Evolutionary conservation across 2,113 vertebrate species (phyloP), one percentile per base, ranked within the genome.

Genomic region (Forbesichthys agassizii): DNA sequence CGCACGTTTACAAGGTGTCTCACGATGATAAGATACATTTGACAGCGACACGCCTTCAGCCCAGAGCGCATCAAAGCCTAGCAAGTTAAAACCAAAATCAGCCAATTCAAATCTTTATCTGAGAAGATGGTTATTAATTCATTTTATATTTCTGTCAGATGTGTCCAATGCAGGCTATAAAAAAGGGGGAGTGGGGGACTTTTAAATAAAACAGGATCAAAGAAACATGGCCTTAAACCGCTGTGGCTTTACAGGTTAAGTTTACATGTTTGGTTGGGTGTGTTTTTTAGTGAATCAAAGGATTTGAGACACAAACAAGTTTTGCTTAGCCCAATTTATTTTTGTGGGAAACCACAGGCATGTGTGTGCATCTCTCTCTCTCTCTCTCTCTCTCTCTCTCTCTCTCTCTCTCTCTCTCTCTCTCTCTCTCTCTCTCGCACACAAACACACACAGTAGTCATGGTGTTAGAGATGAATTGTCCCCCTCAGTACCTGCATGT

Each of bases 401-500:
- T 16, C 11, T n/a, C 53, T n/a, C 13, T n/a, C 53, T 14, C 12
- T 16, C 57, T 53, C 12, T 14, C 33, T 14, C 11, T 42, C 33
- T n/a, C 13, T n/a, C 53, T 14, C 12, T 16, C 57, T 53, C 12
- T 14, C 33, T 14, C 11, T 42, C 33, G 3, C 58, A 14, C 11
- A 42, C 58, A 14, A 4, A 18, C 33, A 10, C 11, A 36, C 16
- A 65, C 60, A 72, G 4, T 12, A 64, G 68, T 75, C 62, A 68
- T 7, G 61, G 14, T 69, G 65, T 76, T 54, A 13, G 59, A 79
- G 58, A 61, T 68, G 33, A 69, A 73, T 62, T 74, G 58, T 33
- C 11, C 49, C 61, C 55, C 70, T 71, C 48, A n/a, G 4, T 42
- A 53, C 74, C 62, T 81, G 84, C 80, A 78, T 86, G 85, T 71